Base-by-base conservation (phyloP, 2,113 vertebrate species). In the Thymallus thymallus region DNA sequence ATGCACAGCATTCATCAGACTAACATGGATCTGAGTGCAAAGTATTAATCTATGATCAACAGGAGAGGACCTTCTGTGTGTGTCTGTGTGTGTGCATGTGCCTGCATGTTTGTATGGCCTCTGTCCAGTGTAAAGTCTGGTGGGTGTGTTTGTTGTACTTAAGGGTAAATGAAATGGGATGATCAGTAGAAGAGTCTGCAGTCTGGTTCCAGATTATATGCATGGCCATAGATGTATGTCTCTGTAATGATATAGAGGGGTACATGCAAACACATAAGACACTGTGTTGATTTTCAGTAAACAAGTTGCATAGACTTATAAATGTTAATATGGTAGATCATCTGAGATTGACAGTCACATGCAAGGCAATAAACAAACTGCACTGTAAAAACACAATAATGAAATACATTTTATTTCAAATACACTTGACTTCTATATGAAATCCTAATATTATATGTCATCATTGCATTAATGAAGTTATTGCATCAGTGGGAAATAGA, bases 301-400 rank as follows among this genome's bases (percentile, higher is more conserved):
- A 70, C 70, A 75, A 71, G 24, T 68, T 75, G 45, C 70, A 45
- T 26, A 71, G 29, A 18, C 18, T 58, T 56, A 65, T 68, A 71
- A 61, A 75, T 14, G 3, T 9, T 60, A 22, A 23, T 60, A 9
- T 10, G n/a, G 18, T 60, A 3, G 6, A 23, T 22, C 46, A 9
- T 48, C 18, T 64, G 23, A 64, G 24, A 6, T 2, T 29, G 13
- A 16, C 26, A 64, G 20, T 18, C 51, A 55, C 35, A 18, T 14
- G 16, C 56, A 60, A 60, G 56, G n/a, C 56, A 64, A 10, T 26
- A 20, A 18, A 55, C 51, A 55, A 4, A 60, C n/a, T 60, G n/a
- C 56, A 60, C n/a, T 60, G 12, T 7, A 16, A 29, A 64, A 9
- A 66, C 64, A 65, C 51, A 20, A 32, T 32, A 32, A 14, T 18